Percentiles rank a stretch among this genome's conserved stretches.
These are phyloP conservation scores for Lethocerus indicus DNA, from an alignment of 1,140 invertebrate species.

Conservation along the genomic window DNA sequence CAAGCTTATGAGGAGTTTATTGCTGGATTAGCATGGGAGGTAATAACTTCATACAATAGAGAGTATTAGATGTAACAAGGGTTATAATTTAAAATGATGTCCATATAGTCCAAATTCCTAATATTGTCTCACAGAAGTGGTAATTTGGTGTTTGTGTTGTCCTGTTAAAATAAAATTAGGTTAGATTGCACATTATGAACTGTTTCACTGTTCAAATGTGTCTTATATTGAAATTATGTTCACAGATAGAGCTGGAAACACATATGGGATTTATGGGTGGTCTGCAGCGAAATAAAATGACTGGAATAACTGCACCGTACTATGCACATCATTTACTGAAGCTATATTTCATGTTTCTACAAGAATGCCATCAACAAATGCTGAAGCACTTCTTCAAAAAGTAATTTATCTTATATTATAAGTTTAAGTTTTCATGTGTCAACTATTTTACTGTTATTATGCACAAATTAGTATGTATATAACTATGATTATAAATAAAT, in stretches of 20 bases:
- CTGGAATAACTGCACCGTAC: constrained; percentile 86
- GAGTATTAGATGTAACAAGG: neutral
- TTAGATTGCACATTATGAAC: too few relatives aligned
- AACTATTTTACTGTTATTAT: neutral
- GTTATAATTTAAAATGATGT: neutral
- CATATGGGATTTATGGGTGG: constrained; percentile 96
- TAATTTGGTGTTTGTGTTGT: neutral
- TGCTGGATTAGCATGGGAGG: constrained; percentile 87
- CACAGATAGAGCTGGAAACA: constrained; percentile 70
- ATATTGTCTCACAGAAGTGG: neutral
- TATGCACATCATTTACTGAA: constrained; percentile 79
- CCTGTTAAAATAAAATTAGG: constrained; percentile 2
- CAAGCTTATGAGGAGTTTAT: constrained; percentile 90
- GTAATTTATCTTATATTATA: neutral
- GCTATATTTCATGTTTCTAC: constrained; percentile 95
- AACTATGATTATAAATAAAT: neutral
- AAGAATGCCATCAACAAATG: constrained; percentile 69
- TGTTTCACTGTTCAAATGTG: too few relatives aligned
- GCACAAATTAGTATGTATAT: neutral
- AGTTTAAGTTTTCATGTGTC: neutral
- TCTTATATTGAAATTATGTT: constrained; percentile 7
- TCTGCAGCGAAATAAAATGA: constrained; percentile 74
- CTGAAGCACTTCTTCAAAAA: constrained; percentile 80
- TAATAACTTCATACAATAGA: too few relatives aligned
- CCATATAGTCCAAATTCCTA: too few relatives aligned